These are phyloP conservation scores for Drosophila anceps DNA, from an alignment of 2,888 invertebrate genomes.

Conservation along the genomic window DNA sequence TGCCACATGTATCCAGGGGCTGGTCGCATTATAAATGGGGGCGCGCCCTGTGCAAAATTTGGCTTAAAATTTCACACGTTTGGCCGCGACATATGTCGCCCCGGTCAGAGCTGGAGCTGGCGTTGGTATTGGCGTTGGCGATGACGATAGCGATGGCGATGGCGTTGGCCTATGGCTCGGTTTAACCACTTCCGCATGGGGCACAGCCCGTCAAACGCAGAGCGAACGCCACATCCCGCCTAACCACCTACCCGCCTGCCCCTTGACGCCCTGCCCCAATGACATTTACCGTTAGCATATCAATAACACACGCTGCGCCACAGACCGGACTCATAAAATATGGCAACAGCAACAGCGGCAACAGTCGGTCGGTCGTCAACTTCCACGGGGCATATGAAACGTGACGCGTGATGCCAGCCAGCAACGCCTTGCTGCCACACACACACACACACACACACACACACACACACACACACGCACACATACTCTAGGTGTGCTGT, in stretches of 20 bases:
- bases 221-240: slow-evolving; percentile 5
- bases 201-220: slow-evolving; percentile 71
- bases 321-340: slow-evolving; percentile 74
- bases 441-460: background rate
- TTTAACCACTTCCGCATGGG: slow-evolving; percentile 72
- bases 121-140: background rate
- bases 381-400: slow-evolving; percentile 64
- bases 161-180: slow-evolving; percentile 29
- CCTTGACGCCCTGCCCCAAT: slow-evolving; percentile 9
- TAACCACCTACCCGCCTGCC: background rate
- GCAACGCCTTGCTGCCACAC: slow-evolving; percentile 17
- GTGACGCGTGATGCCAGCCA: slow-evolving; percentile 57
- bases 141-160: slow-evolving; percentile 15
- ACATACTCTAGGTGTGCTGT: slow-evolving; percentile 23
- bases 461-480: background rate
- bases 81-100: slow-evolving; percentile 69
- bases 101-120: slow-evolving; percentile 19
- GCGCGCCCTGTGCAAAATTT: slow-evolving; percentile 42
- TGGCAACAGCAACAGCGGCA: slow-evolving; percentile 71
- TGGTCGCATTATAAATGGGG: slow-evolving; percentile 56
- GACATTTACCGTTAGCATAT: slow-evolving; percentile 79
- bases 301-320: slow-evolving; percentile 76
- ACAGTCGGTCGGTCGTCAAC: slow-evolving; percentile 64
- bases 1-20: slow-evolving; percentile 23
- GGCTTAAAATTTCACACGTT: slow-evolving; percentile 78